These are phyloP conservation scores for Clarias macrocephalus DNA, from an alignment of 2,113 vertebrate species.

Conservation along the genomic window DNA sequence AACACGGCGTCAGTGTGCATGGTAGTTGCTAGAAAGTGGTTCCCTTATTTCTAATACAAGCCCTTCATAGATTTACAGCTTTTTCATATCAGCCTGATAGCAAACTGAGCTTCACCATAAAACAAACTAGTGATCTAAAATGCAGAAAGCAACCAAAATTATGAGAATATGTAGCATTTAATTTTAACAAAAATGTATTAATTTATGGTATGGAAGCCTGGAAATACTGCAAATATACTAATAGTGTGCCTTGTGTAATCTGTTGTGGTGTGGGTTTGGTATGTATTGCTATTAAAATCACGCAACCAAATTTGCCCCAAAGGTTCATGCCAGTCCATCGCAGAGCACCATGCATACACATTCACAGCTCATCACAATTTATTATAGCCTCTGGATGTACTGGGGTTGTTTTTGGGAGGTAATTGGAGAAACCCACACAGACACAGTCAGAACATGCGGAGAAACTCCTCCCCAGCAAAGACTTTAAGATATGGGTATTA, in stretches of 20 bases:
- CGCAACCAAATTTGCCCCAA: background rate
- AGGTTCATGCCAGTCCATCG: background rate
- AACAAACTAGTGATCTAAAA: background rate
- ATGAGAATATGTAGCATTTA: background rate
- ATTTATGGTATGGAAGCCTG: background rate
- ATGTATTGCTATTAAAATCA: background rate
- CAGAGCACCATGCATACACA: background rate
- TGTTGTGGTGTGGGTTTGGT: background rate
- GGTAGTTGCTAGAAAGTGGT: background rate
- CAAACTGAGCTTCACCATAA: background rate
- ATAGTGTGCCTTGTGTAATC: background rate
- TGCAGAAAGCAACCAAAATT: background rate
- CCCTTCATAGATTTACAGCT: background rate
- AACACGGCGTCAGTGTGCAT: conserved; percentile 28
- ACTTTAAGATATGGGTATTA: background rate
- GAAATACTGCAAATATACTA: too few relatives aligned
- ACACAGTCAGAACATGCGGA: background rate
- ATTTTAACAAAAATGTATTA: background rate
- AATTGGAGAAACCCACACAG: background rate
- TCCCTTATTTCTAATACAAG: background rate
- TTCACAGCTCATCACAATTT: background rate
- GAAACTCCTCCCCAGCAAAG: background rate
- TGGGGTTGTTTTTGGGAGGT: background rate
- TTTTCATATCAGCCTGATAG: background rate
- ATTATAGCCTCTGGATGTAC: background rate